Percentiles rank a stretch among this genome's conserved stretches.
These are phyloP conservation scores for Ceryle rudis DNA, from an alignment of 2,797 vertebrate genomes.

Conservation along the genomic window DNA sequence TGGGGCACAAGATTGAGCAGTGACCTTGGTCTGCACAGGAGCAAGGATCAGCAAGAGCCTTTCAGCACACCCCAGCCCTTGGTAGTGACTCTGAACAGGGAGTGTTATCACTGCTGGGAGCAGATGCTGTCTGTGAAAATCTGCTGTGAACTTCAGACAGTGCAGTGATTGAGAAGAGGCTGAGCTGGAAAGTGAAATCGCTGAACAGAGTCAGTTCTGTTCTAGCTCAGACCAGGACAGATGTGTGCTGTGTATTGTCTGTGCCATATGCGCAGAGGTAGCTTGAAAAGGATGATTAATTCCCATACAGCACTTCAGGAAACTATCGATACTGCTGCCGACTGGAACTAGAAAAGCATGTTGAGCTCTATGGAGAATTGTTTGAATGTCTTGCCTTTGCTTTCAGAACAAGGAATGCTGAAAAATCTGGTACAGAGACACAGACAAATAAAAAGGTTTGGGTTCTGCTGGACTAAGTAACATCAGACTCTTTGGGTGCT, in stretches of 20 bases:
- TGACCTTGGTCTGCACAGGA: too few species aligned
- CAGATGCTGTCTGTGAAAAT: too few species aligned
- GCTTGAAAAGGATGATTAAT: background rate
- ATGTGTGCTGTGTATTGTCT: background rate
- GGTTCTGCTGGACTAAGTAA: background rate
- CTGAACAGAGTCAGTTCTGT: too few species aligned
- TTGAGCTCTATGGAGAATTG: background rate
- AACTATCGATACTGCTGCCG: background rate
- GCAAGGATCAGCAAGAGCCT: too few species aligned
- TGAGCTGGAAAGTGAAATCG: too few species aligned
- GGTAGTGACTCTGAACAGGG: too few species aligned
- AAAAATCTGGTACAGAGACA: background rate
- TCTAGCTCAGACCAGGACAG: too few species aligned
- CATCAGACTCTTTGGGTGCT: background rate
- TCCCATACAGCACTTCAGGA: background rate
- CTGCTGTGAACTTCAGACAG: too few species aligned
- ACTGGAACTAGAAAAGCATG: background rate
- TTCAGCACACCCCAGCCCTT: too few species aligned
- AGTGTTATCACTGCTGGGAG: too few species aligned
- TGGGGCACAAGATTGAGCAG: too few species aligned
- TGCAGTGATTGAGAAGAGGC: too few species aligned
- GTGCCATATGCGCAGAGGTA: background rate
- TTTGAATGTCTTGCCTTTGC: background rate
- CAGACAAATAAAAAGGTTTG: background rate
- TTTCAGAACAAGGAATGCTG: background rate